Conservation (phyloP, 2,797 vertebrate species). For the Peromyscus eremicus region DNA sequence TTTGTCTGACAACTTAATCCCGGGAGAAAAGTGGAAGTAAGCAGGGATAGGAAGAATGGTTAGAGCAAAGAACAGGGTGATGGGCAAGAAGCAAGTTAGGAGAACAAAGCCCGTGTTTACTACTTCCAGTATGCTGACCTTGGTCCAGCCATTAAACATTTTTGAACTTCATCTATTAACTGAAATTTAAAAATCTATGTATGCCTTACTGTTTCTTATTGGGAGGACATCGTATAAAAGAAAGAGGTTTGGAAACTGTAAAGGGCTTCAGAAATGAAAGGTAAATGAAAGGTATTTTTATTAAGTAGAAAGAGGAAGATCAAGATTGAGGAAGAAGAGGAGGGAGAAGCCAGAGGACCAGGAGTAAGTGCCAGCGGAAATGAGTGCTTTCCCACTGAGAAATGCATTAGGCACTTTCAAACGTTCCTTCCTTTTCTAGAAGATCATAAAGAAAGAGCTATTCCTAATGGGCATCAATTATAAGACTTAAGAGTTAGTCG, state of each 20-base stretch:
- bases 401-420: constrained; percentile 64
- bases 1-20: constrained; percentile 12
- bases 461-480: constrained; percentile 75
- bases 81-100: rapidly evolving
- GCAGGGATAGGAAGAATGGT: not conserved
- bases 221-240: constrained; percentile 13
- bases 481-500: not conserved
- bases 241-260: constrained; percentile 35
- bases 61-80: not conserved
- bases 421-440: constrained; percentile 3
- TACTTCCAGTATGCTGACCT: not conserved
- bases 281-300: constrained; percentile 40
- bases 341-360: constrained; percentile 20
- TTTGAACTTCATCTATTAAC: constrained; percentile 24
- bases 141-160: not conserved
- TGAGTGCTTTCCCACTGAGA: constrained; percentile 61
- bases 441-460: constrained; percentile 62
- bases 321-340: constrained; percentile 65
- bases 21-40: not conserved
- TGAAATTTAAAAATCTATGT: constrained; percentile 52
- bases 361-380: constrained; percentile 37
- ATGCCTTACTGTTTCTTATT: not conserved
- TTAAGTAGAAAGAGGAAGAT: constrained; percentile 62
- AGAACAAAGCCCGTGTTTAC: not conserved
- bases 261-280: constrained; percentile 57